A percentile compares a stretch with the other conserved stretches of the same genome.
Evolutionary conservation across 2,888 invertebrate genomes (phyloP).

Genomic region (Microctonus hyperodae): DNA sequence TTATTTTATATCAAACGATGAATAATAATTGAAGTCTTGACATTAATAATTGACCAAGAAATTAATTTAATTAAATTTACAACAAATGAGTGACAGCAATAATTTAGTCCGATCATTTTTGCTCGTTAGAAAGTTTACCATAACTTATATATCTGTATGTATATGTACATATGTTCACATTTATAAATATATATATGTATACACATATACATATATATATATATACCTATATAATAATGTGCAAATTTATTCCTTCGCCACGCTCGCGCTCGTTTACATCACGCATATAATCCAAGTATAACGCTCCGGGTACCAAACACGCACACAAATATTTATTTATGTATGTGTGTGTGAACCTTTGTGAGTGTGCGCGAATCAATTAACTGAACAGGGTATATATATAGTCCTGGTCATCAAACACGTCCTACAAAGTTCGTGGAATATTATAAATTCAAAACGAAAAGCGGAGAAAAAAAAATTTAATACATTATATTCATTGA

Average conservation of each 20-base stretch:
- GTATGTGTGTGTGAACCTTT: conserved; percentile 24
- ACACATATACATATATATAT: not conserved
- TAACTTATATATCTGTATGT: not conserved
- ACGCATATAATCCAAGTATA: conserved; percentile 37
- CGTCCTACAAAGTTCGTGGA: not conserved
- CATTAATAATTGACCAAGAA: not conserved
- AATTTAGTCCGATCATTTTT: not conserved
- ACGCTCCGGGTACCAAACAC: conserved; percentile 35
- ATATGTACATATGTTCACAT: no score
- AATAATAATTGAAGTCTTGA: not conserved
- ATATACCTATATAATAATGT: conserved; percentile 42
- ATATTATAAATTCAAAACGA: not conserved
- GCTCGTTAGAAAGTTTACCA: not conserved
- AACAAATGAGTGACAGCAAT: conserved; percentile 12
- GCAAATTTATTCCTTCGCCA: conserved; percentile 50
- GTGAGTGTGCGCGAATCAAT: conserved; percentile 4
- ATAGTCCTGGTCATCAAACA: not conserved
- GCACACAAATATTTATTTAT: conserved; percentile 20
- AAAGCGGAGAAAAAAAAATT: no score
- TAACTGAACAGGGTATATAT: not conserved
- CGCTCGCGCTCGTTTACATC: conserved; percentile 41
- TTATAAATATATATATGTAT: conserved; percentile 28
- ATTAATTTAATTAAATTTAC: conserved; percentile 10
- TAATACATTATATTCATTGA: not conserved
- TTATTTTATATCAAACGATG: not conserved